Evolutionary conservation across 2,113 vertebrate species (phyloP), one percentile per base, ranked within the genome.

Genomic region (Bos javanicus): DNA sequence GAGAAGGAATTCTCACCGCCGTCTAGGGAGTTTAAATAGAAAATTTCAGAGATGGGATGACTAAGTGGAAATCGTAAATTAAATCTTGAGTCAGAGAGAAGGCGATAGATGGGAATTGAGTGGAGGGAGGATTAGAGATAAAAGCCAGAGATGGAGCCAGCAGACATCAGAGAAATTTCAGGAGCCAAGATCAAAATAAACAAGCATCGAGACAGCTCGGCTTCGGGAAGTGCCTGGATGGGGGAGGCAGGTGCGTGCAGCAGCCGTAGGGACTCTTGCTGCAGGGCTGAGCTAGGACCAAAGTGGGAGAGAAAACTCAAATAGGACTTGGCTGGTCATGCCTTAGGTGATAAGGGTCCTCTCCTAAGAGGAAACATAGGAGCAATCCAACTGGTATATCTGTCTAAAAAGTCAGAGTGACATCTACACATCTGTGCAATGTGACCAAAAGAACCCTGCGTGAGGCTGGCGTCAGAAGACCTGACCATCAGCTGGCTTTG

Each of bases 131-230:
- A 90, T 76, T 46, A 88, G 57, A 85, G 67, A 97, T 46, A 88
- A 92, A 91, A 97, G 86, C 39, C 86, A 60, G 60, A 87, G 81
- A 54, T 17, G 57, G 80, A 94, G 19, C 9, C 84, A 87, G 90
- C 25, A 85, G 95, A 76, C 52, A 33, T 28, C 52, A 48, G 54
- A 71, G 87, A 81, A 39, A 39, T 36, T 33, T 86, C 43, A 80
- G 83, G 17, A 80, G 50, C 26, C 9, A 85, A 54, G 28, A n/a
- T 52, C 56, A 78, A 85, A 84, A 67, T 25, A 52, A 91, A 74
- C 36, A 91, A 46, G 8, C 57, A 36, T 8, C 0, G n/a, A 80
- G 54, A 50, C 16, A 14, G 9, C 15, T 12, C 1, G 1, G 17
- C 39, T 36, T n/a, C 6, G 6, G 91, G 15, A 28, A 11, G 28